phyloP scores from a whole-genome alignment of 2,888 invertebrate genomes.

The Diarsia mendica region DNA sequence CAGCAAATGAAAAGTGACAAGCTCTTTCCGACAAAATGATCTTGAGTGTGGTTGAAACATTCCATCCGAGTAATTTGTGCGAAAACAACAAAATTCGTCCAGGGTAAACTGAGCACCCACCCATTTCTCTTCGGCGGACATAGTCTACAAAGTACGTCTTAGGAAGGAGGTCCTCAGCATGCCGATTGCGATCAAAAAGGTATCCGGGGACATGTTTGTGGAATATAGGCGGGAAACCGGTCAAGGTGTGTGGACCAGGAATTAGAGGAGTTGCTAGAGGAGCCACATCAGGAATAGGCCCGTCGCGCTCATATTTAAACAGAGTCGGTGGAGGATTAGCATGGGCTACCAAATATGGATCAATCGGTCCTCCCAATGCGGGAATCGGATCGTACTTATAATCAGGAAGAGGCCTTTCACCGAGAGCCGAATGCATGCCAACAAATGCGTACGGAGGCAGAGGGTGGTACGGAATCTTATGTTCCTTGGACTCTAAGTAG shows the following conservation, averaged over 20 bases:
- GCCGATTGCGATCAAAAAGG: conserved; percentile 85
- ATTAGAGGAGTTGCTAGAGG: conserved; percentile 78
- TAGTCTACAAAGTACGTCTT: conserved; percentile 90
- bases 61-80: conserved; percentile 72
- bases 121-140: conserved; percentile 88
- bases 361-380: conserved; percentile 82
- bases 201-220: conserved; percentile 88
- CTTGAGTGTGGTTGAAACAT: conserved; percentile 48
- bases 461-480: conserved; percentile 81
- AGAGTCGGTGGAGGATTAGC: conserved; percentile 81
- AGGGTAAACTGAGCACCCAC: conserved; percentile 89
- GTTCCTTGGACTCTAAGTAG: conserved; percentile 82
- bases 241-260: conserved; percentile 84
- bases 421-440: conserved; percentile 86
- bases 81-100: conserved; percentile 79
- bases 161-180: conserved; percentile 86
- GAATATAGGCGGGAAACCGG: conserved; percentile 87
- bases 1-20: conserved; percentile 76
- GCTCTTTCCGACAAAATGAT: conserved; percentile 59
- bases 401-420: conserved; percentile 82
- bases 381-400: conserved; percentile 85
- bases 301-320: conserved; percentile 86
- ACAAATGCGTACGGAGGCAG: conserved; percentile 85
- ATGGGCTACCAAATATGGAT: conserved; percentile 82
- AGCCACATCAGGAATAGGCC: conserved; percentile 84